Evolutionary conservation across 2,888 invertebrate species (phyloP).

Genomic region (Cheilosia soror): DNA sequence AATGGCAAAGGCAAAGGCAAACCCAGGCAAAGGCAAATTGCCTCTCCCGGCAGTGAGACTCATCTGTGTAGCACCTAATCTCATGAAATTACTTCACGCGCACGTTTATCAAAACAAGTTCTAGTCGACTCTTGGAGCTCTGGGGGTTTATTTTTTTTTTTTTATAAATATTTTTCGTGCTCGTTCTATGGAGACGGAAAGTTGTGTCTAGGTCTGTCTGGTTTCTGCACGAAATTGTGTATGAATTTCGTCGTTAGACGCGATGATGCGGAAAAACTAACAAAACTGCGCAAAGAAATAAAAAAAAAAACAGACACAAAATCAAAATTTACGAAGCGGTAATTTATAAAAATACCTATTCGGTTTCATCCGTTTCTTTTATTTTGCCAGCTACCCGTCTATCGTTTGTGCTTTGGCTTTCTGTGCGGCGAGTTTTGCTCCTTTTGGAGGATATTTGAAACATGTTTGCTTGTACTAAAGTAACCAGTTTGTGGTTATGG

Average conservation of each 20-base stretch:
- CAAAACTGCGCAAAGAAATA: not conserved
- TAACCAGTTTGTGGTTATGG: constrained; percentile 70
- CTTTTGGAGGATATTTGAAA: constrained; percentile 62
- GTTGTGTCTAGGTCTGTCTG: constrained; percentile 58
- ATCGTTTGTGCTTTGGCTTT: constrained; percentile 17
- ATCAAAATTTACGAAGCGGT: constrained; percentile 30
- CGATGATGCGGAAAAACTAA: constrained; percentile 66
- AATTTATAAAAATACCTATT: constrained; percentile 57
- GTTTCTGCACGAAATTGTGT: constrained; percentile 41
- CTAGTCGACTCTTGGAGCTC: constrained; percentile 31
- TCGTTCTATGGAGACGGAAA: constrained; percentile 30
- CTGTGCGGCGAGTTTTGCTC: constrained; percentile 21
- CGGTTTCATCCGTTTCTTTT: constrained; percentile 10
- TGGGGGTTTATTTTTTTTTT: constrained; percentile 42
- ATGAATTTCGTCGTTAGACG: constrained; percentile 57
- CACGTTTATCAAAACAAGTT: constrained; percentile 74
- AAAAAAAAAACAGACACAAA: constrained; percentile 17
- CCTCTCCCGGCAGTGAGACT: constrained; percentile 43
- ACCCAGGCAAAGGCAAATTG: constrained; percentile 54
- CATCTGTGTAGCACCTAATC: constrained; percentile 70
- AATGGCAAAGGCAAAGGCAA: constrained; percentile 55
- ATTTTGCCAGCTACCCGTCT: not conserved
- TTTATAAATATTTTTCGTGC: constrained; percentile 10
- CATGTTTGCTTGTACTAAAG: constrained; percentile 53
- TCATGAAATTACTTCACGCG: constrained; percentile 74